Base-by-base conservation (phyloP, 2,113 vertebrate species). In the Petaurus breviceps region DNA sequence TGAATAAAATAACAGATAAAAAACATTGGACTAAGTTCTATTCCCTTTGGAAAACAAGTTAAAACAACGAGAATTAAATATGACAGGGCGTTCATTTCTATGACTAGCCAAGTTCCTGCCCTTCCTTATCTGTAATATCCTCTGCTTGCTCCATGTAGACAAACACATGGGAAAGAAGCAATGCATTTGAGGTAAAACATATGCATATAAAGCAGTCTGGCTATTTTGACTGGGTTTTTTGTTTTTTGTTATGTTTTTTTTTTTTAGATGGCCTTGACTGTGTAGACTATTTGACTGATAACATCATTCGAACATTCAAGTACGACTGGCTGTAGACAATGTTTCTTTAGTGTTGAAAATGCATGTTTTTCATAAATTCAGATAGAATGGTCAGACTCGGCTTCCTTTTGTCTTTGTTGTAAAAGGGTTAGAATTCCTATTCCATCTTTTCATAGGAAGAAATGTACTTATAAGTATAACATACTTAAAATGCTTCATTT, bases 221-320 rank as follows among this genome's bases (percentile, higher is more conserved):
- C 31, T 91, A 61, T 90, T 90, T 51, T 90, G 6, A 6, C 84
- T 49, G 92, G 23, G 24, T 3, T 28, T 84, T 57, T n/a, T 43
- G 61, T 55, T 68, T 52, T 24, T 92, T 25, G 1, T 11, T 46
- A 28, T 61, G 51, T n/a, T n/a, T 16, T 52, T 24, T 50, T 0
- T 43, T 61, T 94, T 93, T 93, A 61, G 28, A 1, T 89, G 90
- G 19, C 89, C 46, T 91, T 90, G 89, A 91, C 6, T 90, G 52
- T 95, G 90, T 94, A 84, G 25, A 91, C 55, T 94, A 1, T 68
- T 93, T 90, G n/a, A 95, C 92, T 28, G 49, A 84, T 95, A 97
- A 43, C 61, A 49, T 94, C 47, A 91, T 43, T 95, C 57, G 37
- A 68, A 93, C 92, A 91, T 91, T 91, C 90, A 90, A 47, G 12